Base-by-base conservation (phyloP, 2,113 vertebrate species). In the Pedionomus torquatus region DNA sequence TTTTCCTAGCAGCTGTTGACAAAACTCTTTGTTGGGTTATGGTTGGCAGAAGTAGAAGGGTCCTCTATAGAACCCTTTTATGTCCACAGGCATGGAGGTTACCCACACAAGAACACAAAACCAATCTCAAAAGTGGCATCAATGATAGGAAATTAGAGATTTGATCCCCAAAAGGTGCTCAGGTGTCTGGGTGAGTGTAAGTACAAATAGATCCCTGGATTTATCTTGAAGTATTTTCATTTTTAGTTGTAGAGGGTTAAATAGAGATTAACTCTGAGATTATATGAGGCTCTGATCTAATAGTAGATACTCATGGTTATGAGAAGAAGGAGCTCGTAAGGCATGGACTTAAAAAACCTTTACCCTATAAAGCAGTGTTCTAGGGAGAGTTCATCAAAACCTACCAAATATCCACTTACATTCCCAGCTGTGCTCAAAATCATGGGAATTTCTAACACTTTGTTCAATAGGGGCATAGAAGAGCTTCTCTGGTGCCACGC, bases 371-470 rank as follows among this genome's bases (percentile, higher is more conserved):
- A 49, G 21, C 1, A 23, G 6, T 19, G 77, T 52, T 81, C 35
- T 3, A 2, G 1, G 33, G 13, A 51, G 5, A 7, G 5, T 5
- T 18, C 7, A 11, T 3, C 41, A n/a, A 17, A 37, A n/a, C 4
- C 15, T n/a, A 9, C 7, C 33, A 24, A 83, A 72, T 5, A 1
- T 4, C 3, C 18, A 4, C 5, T 82, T 79, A 51, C 1, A 24
- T 39, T 68, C 14, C 4, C 35, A 91, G 3, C 1, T 37, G 2
- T 70, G 15, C 11, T 13, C 21, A 19, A 84, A 87, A 10, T 28
- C 7, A 11, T 8, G 7, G 25, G 11, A 75, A 61, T 83, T 79
- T 48, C 33, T 79, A n/a, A 13, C 1, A 0, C 2, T 28, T 89
- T 54, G 7, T 57, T 61, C 11, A 52, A 11, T 2, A 2, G 7